Evolutionary conservation across 1,140 invertebrate genomes (phyloP).

Genomic region (Drosophila serrata): DNA sequence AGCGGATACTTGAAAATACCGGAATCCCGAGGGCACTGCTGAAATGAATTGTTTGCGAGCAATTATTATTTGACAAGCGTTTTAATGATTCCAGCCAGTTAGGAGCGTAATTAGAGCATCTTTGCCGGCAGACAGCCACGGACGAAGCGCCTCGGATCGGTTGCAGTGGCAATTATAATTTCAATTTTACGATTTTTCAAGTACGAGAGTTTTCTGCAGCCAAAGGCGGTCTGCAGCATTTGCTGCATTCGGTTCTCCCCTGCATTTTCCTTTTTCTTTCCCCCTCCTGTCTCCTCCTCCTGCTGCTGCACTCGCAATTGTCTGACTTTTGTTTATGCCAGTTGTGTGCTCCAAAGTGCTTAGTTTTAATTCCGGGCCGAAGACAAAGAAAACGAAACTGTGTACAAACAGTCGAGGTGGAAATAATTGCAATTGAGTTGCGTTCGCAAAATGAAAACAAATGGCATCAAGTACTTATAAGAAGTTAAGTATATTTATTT

Average conservation of each 20-base stretch:
- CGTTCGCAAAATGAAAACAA: constrained; percentile 10
- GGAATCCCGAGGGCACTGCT: constrained; percentile 31
- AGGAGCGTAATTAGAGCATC: constrained; percentile 73
- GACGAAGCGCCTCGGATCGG: constrained; percentile 55
- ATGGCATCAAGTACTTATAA: background rate
- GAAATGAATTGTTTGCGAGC: constrained; percentile 58
- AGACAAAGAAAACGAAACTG: constrained; percentile 60
- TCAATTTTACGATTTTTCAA: constrained; percentile 82
- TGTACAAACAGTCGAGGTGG: constrained; percentile 28
- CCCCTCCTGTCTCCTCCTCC: background rate
- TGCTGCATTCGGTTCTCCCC: constrained; percentile 1
- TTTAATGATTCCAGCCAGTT: constrained; percentile 76
- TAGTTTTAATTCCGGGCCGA: constrained; percentile 69
- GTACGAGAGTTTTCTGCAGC: constrained; percentile 42
- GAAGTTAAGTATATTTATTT: background rate
- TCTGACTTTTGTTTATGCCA: constrained; percentile 66
- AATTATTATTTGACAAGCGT: constrained; percentile 81
- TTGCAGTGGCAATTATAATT: constrained; percentile 81
- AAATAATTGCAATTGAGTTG: constrained; percentile 10
- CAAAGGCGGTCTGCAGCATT: constrained; percentile 31
- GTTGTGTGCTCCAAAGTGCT: constrained; percentile 75
- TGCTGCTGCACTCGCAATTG: constrained; percentile 11
- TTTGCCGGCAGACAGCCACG: constrained; percentile 31
- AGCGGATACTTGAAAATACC: constrained; percentile 5
- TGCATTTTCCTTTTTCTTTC: background rate